Percentiles rank a stretch among this genome's conserved stretches.
phyloP scores from a whole-genome alignment of 1,140 invertebrate genomes.

The Tetranychus cinnabarinus region DNA sequence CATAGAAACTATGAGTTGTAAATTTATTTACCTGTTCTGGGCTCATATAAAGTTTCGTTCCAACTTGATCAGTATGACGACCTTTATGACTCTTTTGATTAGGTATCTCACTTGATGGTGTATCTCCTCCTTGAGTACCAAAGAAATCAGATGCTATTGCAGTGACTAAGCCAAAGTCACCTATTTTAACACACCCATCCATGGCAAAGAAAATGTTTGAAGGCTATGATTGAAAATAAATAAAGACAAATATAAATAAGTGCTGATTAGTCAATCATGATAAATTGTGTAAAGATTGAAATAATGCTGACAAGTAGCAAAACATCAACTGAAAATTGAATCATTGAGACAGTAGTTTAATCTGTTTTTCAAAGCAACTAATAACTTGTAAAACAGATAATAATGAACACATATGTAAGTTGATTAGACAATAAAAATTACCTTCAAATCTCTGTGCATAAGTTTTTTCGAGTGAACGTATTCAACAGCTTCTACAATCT shows the following conservation, averaged over 20 bases:
- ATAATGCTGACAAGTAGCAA: background rate
- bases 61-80: conserved; percentile 42
- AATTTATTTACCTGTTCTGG: conserved; percentile 50
- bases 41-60: conserved; percentile 89
- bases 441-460: conserved; percentile 84
- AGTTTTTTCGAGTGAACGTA: conserved; percentile 75
- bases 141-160: conserved; percentile 39
- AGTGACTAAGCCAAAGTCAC: conserved; percentile 87
- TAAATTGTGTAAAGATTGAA: background rate
- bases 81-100: conserved; percentile 5
- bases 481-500: conserved; percentile 78
- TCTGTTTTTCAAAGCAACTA: too few relatives aligned
- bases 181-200: conserved; percentile 74
- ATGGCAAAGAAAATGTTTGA: conserved; percentile 86
- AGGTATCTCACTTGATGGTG: conserved; percentile 3
- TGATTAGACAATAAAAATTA: conserved; percentile 18
- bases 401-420: background rate
- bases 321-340: too few relatives aligned
- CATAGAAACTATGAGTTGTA: too few relatives aligned
- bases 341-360: too few relatives aligned
- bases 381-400: background rate
- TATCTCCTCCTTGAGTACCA: conserved; percentile 10
- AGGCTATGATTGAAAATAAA: conserved; percentile 30
- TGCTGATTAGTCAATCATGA: background rate
- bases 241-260: background rate